Evolutionary conservation across 2,888 invertebrate species (phyloP).

Genomic region (Ashinkailepas kermadecensis): DNA sequence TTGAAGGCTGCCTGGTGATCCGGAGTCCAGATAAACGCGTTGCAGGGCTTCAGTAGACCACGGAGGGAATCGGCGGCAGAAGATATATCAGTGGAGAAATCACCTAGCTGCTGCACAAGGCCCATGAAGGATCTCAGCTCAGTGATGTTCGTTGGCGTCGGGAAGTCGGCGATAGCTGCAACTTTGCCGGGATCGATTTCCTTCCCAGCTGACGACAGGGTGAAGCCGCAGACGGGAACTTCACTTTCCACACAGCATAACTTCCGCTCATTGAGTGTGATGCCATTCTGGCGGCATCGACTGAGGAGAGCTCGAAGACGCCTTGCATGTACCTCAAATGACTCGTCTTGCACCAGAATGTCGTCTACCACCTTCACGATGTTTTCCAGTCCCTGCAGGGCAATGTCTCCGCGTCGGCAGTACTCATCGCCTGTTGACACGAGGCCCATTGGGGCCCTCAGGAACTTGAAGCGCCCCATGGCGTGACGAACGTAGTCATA

Average conservation of each 20-base stretch:
- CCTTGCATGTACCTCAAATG: not conserved
- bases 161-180: not conserved
- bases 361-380: conserved; percentile 24
- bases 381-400: conserved; percentile 23
- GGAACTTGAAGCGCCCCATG: conserved; percentile 20
- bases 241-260: conserved; percentile 5
- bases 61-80: not conserved
- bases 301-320: not conserved
- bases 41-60: not conserved
- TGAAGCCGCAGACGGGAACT: not conserved
- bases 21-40: not conserved
- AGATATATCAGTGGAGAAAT: not conserved
- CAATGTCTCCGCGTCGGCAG: conserved; percentile 23
- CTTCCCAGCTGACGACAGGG: not conserved
- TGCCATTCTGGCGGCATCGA: conserved; percentile 20
- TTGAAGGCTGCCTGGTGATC: not conserved
- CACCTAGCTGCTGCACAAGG: not conserved
- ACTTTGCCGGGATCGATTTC: not conserved
- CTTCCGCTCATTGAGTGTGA: conserved; percentile 19
- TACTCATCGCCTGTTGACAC: conserved; percentile 23
- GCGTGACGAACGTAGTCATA: conserved; percentile 16
- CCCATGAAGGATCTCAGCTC: not conserved
- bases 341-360: not conserved
- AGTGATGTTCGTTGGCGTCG: not conserved
- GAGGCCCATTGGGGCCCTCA: not conserved